phyloP scores from a whole-genome alignment of 2,113 vertebrate genomes.

The Cyprinodon variegatus region DNA sequence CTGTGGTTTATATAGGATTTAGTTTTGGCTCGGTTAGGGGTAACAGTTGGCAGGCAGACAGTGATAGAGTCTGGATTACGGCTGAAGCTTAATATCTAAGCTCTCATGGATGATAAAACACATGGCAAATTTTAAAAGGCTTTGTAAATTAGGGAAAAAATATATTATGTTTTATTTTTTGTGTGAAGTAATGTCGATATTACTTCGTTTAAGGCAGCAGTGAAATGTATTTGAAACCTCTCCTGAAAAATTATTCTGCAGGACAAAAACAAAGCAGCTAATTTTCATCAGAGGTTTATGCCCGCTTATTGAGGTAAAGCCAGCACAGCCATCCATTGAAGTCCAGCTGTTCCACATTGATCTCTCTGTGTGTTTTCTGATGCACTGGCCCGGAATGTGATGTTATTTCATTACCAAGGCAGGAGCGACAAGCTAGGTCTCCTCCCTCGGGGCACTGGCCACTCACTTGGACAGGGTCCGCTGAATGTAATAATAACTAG shows the following conservation, averaged over 20 bases:
- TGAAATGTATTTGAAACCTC: neutral
- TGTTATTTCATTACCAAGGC: slow-evolving; percentile 81
- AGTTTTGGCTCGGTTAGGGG: slow-evolving; percentile 60
- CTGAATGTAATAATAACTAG: slow-evolving; percentile 58
- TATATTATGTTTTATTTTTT: slow-evolving; percentile 44
- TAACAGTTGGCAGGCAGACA: slow-evolving; percentile 72
- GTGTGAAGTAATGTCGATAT: slow-evolving; percentile 15
- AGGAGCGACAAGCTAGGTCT: slow-evolving; percentile 72
- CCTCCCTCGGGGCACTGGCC: slow-evolving; percentile 70
- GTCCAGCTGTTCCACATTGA: slow-evolving; percentile 85
- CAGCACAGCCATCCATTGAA: slow-evolving; percentile 58
- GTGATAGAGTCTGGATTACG: slow-evolving; percentile 72
- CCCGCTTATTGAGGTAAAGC: slow-evolving; percentile 26
- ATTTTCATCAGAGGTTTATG: slow-evolving; percentile 34
- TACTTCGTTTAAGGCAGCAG: neutral
- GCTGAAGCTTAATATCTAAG: slow-evolving; percentile 72
- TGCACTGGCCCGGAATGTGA: slow-evolving; percentile 80
- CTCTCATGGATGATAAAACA: slow-evolving; percentile 71
- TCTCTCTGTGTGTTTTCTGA: slow-evolving; percentile 77
- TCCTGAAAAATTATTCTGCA: neutral
- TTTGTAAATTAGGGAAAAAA: slow-evolving; percentile 42
- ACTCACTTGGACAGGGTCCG: slow-evolving; percentile 68
- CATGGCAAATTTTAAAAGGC: slow-evolving; percentile 68
- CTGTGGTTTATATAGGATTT: slow-evolving; percentile 66
- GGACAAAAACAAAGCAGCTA: slow-evolving; percentile 22